These are phyloP conservation scores for Polyommatus iphigenia DNA, from an alignment of 2,888 invertebrate genomes.

Conservation along the genomic window DNA sequence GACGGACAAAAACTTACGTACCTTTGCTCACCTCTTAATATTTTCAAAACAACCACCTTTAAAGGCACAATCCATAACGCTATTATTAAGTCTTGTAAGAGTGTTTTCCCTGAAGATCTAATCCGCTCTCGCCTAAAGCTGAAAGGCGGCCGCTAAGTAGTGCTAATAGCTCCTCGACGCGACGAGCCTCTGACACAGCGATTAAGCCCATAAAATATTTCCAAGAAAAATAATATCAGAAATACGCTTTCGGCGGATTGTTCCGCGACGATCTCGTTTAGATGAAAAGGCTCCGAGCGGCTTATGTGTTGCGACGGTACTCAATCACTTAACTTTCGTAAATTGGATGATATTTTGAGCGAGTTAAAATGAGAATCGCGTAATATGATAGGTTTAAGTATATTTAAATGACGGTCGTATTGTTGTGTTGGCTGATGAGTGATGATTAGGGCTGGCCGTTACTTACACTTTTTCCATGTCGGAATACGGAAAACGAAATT, in stretches of 20 bases:
- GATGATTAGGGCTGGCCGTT: neutral
- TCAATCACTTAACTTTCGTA: neutral
- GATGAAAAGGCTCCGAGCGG: neutral
- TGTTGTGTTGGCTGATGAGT: too few relatives aligned
- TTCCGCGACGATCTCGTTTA: neutral
- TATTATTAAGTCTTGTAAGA: neutral
- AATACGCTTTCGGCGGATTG: neutral
- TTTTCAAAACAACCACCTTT: neutral
- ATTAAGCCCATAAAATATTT: slow-evolving; percentile 5
- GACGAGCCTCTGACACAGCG: neutral
- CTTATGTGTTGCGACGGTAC: neutral
- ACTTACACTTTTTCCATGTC: too few relatives aligned
- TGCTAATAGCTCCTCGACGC: neutral
- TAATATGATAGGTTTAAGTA: too few relatives aligned
- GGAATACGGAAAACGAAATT: too few relatives aligned
- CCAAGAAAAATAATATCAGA: neutral
- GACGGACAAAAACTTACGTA: too few relatives aligned
- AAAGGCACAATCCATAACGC: neutral
- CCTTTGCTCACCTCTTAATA: neutral
- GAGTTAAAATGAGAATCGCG: neutral
- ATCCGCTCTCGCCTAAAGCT: neutral
- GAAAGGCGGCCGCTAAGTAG: neutral
- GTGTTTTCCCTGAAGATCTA: neutral
- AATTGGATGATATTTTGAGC: neutral
- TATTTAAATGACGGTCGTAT: too few relatives aligned